phyloP scores from a whole-genome alignment of 2,888 invertebrate species.

The Calliphora vomitoria region DNA sequence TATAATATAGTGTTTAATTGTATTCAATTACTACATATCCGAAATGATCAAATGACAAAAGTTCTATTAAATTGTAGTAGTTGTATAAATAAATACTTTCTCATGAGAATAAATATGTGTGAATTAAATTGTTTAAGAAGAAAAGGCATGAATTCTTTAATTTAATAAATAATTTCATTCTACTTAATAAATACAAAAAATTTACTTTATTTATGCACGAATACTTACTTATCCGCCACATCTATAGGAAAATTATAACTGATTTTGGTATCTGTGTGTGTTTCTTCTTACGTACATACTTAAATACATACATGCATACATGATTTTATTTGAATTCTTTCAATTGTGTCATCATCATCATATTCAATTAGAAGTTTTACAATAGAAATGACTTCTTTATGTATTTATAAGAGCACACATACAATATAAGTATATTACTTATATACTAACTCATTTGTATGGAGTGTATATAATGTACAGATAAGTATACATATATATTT shows the following conservation, averaged over 20 bases:
- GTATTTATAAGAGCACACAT: not conserved
- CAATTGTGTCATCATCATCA: slow-evolving; percentile 72
- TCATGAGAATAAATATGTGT: slow-evolving; percentile 62
- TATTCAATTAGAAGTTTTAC: slow-evolving; percentile 71
- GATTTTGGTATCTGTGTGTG: slow-evolving; percentile 15
- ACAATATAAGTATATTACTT: slow-evolving; percentile 24
- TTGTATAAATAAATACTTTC: slow-evolving; percentile 48
- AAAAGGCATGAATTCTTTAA: slow-evolving; percentile 62
- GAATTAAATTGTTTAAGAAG: slow-evolving; percentile 62
- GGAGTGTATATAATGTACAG: not conserved
- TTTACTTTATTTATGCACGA: not conserved
- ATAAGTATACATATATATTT: too few relatives aligned
- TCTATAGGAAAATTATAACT: slow-evolving; percentile 7
- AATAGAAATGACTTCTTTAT: slow-evolving; percentile 61
- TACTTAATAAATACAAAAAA: slow-evolving; percentile 18
- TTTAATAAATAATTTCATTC: slow-evolving; percentile 68
- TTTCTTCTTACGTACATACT: not conserved
- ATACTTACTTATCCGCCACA: not conserved
- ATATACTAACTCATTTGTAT: not conserved
- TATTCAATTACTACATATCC: slow-evolving; percentile 49
- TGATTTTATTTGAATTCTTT: slow-evolving; percentile 53
- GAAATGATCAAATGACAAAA: slow-evolving; percentile 52
- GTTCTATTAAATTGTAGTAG: slow-evolving; percentile 35
- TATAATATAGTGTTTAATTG: slow-evolving; percentile 29
- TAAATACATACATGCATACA: not conserved